Base-by-base conservation (phyloP, 2,888 invertebrate genomes). In the Melinaea marsaeus region DNA sequence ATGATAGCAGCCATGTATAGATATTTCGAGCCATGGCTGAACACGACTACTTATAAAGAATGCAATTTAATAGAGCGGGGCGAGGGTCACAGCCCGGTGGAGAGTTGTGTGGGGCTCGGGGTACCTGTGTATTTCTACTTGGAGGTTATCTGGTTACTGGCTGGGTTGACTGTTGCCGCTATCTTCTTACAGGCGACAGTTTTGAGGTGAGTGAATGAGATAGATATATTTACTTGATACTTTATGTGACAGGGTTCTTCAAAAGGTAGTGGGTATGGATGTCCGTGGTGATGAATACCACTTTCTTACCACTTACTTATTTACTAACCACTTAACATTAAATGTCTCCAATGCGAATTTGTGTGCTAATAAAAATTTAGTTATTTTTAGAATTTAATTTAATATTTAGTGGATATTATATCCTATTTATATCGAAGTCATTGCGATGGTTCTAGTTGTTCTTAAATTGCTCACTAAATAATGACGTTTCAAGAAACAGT, bases 111-210 rank as follows among this genome's bases (percentile, higher is more conserved):
- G 73, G 96, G 96, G 0, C 78, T 95, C 0, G 95, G 95, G 0
- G 95, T 96, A 71, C 95, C 96, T 0, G 92, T 95, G 64, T 93
- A 95, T 79, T 97, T 97, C 85, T 98, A 97, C 78, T 85, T 97
- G 61, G 94, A 95, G 74, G 91, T 92, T 3, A 94, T 95, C 0
- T 97, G 97, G 94, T 78, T 92, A 35, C 86, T 95, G 58, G 94
- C 96, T 3, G 95, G 95, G 0, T 78, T 95, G n/a, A 94, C 95
- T 7, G 92, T 94, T 0, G 87, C 93, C 0, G 90, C 93, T 0
- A 75, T 96, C 4, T 95, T 96, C 75, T 78, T 95, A 3, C 93
- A 94, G 74, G 95, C 94, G 0, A 86, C 92, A 0, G 91, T 93
- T 57, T 80, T 96, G 35, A 95, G 95, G 94, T 94, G 75, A 72